Evolutionary conservation across 1,140 invertebrate species (phyloP).

Genomic region (Lucilia sericata): DNA sequence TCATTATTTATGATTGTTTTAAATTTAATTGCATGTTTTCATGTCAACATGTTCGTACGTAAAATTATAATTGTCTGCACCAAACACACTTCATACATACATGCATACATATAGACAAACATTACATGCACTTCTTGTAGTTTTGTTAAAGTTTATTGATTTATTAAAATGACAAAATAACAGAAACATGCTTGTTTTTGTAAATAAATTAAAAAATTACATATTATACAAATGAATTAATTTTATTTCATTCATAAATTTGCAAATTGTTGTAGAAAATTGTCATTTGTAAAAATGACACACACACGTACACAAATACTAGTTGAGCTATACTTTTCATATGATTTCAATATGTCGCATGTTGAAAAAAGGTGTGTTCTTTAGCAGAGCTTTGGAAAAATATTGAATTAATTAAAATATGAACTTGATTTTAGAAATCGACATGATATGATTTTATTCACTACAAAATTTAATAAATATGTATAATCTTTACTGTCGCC

Average conservation of each 20-base stretch:
- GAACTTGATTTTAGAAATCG: neutral
- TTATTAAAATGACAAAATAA: slow-evolving; percentile 17
- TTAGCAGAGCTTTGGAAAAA: neutral
- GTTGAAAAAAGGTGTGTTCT: neutral
- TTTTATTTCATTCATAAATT: slow-evolving; percentile 17
- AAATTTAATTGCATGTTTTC: slow-evolving; percentile 23
- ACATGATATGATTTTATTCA: neutral
- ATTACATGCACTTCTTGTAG: neutral
- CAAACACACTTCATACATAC: too few relatives aligned
- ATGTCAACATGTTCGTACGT: neutral
- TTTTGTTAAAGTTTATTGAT: neutral
- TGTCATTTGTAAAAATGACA: neutral
- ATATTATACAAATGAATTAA: slow-evolving; percentile 6
- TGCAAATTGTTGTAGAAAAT: slow-evolving; percentile 2
- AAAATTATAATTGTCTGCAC: neutral
- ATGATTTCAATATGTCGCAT: neutral
- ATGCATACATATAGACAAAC: neutral
- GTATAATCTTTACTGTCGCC: too few relatives aligned
- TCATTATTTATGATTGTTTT: slow-evolving; percentile 16
- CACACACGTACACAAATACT: neutral
- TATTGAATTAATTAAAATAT: slow-evolving; percentile 7
- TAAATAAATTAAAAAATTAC: neutral
- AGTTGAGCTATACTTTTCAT: too few relatives aligned
- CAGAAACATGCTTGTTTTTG: neutral
- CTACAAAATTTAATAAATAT: neutral